phyloP scores from a whole-genome alignment of 30 jellyfish, hydroid and myxozoan species.

The Rhopilema esculentum region DNA sequence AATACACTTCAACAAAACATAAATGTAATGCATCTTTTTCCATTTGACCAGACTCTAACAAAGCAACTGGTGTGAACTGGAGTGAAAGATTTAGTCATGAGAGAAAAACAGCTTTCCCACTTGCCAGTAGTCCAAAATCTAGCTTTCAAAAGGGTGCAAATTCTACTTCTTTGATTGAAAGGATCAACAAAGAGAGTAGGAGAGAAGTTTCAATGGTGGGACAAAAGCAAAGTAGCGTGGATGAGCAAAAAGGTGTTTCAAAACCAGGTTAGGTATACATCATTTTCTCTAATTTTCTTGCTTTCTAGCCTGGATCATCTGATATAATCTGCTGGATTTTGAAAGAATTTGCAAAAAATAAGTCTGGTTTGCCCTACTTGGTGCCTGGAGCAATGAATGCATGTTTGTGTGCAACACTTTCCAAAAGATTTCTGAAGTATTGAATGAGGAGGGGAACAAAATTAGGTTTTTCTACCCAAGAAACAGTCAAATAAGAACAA shows the following conservation, averaged over 20 bases:
- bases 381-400: no score
- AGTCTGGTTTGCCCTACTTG: no score
- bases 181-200: slow-evolving; percentile 9
- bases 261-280: not conserved
- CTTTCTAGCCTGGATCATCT: slow-evolving; percentile 4
- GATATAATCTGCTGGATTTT: no score
- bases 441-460: no score
- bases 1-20: not conserved
- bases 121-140: not conserved
- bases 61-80: not conserved
- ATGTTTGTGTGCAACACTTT: no score
- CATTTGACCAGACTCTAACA: not conserved
- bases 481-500: no score
- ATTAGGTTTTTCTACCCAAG: no score
- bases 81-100: not conserved
- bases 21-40: not conserved
- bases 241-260: not conserved
- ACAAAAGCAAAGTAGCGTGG: not conserved
- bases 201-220: not conserved
- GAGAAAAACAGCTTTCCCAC: not conserved
- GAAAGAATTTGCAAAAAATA: no score
- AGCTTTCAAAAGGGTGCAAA: slow-evolving; percentile 29
- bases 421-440: no score
- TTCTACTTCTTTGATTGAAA: slow-evolving; percentile 1
- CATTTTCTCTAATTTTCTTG: not conserved